Percentiles rank a stretch among this genome's conserved stretches.
These are phyloP conservation scores for Pardalotus punctatus DNA, from an alignment of 2,113 vertebrate species.

Conservation along the genomic window DNA sequence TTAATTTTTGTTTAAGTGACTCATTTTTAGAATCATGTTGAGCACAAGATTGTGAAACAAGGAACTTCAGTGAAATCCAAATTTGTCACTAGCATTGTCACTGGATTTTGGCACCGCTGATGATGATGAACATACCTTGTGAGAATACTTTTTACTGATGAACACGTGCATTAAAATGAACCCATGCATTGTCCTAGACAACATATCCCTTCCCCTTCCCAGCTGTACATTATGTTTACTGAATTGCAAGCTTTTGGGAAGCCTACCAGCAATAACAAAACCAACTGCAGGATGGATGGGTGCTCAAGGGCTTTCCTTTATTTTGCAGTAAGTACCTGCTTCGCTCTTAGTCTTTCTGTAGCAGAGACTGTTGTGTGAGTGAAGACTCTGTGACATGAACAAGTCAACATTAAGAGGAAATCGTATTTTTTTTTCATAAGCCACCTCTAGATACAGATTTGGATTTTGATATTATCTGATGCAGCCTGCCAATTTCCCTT, in stretches of 20 bases:
- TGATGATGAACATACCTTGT: not conserved
- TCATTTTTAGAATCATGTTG: not conserved
- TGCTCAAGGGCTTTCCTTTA: not conserved
- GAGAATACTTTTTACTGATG: not conserved
- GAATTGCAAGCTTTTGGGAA: not conserved
- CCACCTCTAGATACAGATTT: not conserved
- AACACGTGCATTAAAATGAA: not conserved
- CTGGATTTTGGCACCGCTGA: accelerated
- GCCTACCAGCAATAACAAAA: not conserved
- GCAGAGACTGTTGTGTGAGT: not conserved
- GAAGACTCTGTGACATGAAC: not conserved
- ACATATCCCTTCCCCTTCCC: not conserved
- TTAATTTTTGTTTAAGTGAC: not conserved
- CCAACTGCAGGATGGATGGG: not conserved
- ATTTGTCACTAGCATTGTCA: not conserved
- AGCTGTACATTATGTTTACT: not conserved
- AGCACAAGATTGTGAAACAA: not conserved
- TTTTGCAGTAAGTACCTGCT: not conserved
- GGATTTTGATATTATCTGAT: not conserved
- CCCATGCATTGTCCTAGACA: not conserved
- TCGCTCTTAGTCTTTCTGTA: not conserved
- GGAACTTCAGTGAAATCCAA: not conserved
- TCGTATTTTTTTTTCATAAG: not conserved
- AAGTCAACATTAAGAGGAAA: not conserved
- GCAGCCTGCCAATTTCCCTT: not conserved